Conservation (phyloP, 1,140 invertebrate genomes). For the Hyphantria cunea region DNA sequence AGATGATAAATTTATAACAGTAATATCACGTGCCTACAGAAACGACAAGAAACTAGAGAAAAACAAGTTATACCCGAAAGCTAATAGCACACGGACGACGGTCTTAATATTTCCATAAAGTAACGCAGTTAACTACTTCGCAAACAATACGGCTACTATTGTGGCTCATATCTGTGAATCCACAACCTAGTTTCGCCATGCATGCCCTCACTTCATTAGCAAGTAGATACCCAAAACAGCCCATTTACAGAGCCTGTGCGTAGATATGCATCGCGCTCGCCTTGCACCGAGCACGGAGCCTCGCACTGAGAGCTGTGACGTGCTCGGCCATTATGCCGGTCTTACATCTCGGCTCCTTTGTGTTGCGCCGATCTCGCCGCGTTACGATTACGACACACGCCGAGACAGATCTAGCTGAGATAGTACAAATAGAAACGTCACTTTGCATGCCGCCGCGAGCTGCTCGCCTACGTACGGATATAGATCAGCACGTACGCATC, state of each 20-base stretch:
- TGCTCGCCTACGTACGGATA: constrained; percentile 50
- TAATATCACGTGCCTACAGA: background rate
- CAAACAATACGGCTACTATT: constrained; percentile 59
- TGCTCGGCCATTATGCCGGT: constrained; percentile 62
- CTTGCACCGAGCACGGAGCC: constrained; percentile 50
- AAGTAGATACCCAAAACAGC: constrained; percentile 75
- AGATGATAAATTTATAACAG: background rate
- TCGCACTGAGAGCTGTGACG: constrained; percentile 54
- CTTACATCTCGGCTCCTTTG: constrained; percentile 75
- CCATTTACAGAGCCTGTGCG: constrained; percentile 68
- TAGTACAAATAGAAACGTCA: constrained; percentile 77
- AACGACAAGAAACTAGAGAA: background rate
- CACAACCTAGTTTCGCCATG: constrained; percentile 62
- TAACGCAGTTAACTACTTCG: constrained; percentile 44
- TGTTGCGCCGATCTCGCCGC: constrained; percentile 63
- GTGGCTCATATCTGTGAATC: constrained; percentile 63
- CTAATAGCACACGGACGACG: background rate
- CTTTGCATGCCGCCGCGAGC: constrained; percentile 65
- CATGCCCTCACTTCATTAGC: constrained; percentile 69
- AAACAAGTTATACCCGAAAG: constrained; percentile 1
- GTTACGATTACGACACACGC: constrained; percentile 68
- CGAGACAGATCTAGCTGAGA: constrained; percentile 71
- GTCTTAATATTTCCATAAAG: constrained; percentile 46
- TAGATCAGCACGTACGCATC: constrained; percentile 46
- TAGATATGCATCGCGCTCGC: constrained; percentile 75